phyloP scores from a whole-genome alignment of 2,113 vertebrate species.

The Piaya cayana region DNA sequence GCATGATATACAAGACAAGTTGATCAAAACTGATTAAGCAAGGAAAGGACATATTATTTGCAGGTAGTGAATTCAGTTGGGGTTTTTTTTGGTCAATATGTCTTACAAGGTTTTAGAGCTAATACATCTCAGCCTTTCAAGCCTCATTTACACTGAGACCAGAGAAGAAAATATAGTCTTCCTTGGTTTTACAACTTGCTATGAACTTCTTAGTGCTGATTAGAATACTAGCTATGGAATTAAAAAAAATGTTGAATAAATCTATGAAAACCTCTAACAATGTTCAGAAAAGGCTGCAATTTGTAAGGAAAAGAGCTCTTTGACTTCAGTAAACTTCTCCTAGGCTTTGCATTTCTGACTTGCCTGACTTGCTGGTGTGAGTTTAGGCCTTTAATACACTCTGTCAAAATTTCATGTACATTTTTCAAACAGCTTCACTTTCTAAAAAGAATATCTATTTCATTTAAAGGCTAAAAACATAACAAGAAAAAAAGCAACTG shows the following conservation, averaged over 20 bases:
- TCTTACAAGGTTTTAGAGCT: not conserved
- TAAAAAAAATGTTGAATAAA: not conserved
- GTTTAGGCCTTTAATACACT: not conserved
- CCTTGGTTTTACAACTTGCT: not conserved
- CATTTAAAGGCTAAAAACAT: not conserved
- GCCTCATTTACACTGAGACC: not conserved
- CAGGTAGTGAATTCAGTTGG: not conserved
- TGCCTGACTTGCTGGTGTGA: not conserved
- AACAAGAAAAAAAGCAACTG: not conserved
- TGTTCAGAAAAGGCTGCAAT: not conserved
- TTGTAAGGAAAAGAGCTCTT: not conserved
- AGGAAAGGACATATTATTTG: not conserved
- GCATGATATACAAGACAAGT: not conserved
- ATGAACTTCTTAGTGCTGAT: not conserved
- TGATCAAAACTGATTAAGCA: constrained; percentile 15
- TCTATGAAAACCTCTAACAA: not conserved
- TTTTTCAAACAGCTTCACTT: not conserved
- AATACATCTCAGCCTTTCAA: not conserved
- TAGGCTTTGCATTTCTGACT: not conserved
- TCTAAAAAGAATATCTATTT: not conserved
- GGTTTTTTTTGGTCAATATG: not conserved
- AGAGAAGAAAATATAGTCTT: not conserved
- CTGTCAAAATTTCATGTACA: not conserved
- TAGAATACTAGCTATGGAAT: not conserved
- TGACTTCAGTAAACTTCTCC: not conserved